Evolutionary conservation across 2,888 invertebrate species (phyloP), one percentile per base, ranked within the genome.

Genomic region (Boloria euphrosyne): DNA sequence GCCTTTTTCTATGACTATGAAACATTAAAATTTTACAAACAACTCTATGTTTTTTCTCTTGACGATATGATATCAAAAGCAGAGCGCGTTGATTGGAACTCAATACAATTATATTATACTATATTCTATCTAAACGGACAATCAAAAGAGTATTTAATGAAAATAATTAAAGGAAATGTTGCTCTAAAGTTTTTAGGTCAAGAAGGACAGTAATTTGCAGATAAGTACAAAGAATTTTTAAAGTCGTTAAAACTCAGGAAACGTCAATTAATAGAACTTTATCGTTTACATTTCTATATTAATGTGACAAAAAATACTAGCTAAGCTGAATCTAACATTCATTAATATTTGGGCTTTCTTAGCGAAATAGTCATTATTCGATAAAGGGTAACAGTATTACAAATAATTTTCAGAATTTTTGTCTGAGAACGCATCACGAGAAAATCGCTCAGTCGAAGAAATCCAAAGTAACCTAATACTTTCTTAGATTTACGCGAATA

Each of bases 171-270:
- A 51, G 51, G 14, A 52, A 31, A 31, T 27, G 31, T 52, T n/a
- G 16, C 27, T 31, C 10, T 10, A 52, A n/a, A 52, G 31, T 16
- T 52, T 52, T 27, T 52, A 52, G 52, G 52, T 52, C 52, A 52
- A 52, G 52, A 52, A 27, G n/a, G n/a, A 52, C n/a, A 52, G 31
- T 10, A 16, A 52, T n/a, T 52, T 52, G 52, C 52, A 52, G 31
- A 27, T 31, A 14, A 27, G 52, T 52, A 31, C 52, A 52, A 52
- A 52, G n/a, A 52, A 27, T 52, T 52, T 52, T 27, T 5, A 38
- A 10, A 38, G n/a, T 52, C 52, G 31, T 52, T 27, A 52, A 52
- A 31, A 27, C 31, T 27, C n/a, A n/a, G 27, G 16, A n/a, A 27
- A 1, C 14, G 7, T 27, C 31, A 31, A 52, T 52, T 52, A 52